These are phyloP conservation scores for Macrochelys suwanniensis DNA, from an alignment of 2,797 vertebrate species.

Conservation along the genomic window DNA sequence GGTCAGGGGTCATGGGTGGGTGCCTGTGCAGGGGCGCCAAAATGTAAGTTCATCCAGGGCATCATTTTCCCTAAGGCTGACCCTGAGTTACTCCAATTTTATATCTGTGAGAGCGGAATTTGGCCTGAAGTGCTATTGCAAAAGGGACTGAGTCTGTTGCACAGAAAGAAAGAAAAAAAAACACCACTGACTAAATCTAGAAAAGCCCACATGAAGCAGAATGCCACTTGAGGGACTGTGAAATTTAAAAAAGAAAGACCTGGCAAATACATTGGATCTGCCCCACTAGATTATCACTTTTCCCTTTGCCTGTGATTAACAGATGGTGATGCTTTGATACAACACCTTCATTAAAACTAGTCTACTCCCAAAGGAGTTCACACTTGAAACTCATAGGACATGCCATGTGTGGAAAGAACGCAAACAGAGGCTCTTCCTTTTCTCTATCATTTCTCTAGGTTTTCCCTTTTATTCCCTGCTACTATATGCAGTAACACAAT, in stretches of 20 bases:
- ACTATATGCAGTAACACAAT: background rate
- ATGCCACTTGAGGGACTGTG: background rate
- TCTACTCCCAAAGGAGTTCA: background rate
- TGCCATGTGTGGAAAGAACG: background rate
- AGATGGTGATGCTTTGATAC: background rate
- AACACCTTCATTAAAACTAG: background rate
- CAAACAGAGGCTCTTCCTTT: background rate
- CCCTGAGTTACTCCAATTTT: background rate
- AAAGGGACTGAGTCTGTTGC: background rate
- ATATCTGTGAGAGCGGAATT: fast-evolving
- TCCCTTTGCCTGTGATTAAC: background rate
- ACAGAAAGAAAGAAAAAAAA: background rate
- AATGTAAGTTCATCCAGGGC: too few relatives aligned
- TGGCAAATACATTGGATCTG: background rate
- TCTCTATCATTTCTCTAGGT: background rate
- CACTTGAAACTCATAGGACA: background rate
- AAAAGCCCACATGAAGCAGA: background rate
- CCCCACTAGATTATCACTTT: background rate
- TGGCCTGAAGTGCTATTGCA: background rate
- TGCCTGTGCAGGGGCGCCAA: too few relatives aligned
- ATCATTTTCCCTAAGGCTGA: too few relatives aligned
- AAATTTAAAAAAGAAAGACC: background rate
- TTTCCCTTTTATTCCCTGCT: background rate
- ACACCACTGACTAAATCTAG: background rate
- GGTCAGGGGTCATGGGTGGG: too few relatives aligned